Base-by-base conservation (phyloP, 1,140 invertebrate genomes). In the Drosophila nigrodunni region DNA sequence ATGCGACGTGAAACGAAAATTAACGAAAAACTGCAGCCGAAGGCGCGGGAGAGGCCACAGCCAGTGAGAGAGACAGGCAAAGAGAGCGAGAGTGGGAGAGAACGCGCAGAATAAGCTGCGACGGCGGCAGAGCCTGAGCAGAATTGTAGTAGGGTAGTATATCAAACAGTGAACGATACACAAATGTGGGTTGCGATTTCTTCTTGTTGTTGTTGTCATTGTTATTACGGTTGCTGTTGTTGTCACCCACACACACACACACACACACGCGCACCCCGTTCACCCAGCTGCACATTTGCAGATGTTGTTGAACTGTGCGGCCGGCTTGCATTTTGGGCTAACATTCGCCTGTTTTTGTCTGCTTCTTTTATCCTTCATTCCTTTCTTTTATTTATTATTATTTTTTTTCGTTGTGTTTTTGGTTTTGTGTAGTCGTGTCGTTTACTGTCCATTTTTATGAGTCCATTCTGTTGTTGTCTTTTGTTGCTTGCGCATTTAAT, bases 241-340 rank as follows among this genome's bases (percentile, higher is more conserved):
- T 61, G 58, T 55, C 71, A 74, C 71, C 66, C 67, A 74, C 66
- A 59, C 65, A 46, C 18, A 35, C 11, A 67, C 39, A 55, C 52
- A 9, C n/a, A n/a, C n/a, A n/a, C n/a, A n/a, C n/a, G 15, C 18
- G 43, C 34, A 61, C 61, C 21, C 57, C 65, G 37, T 57, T 68
- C 43, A 47, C 52, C 71, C 64, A 76, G 74, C 74, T 76, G 69
- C 60, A 47, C 55, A 76, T 72, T 72, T 76, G 68, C 77, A 80
- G 80, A 88, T 88, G 83, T 88, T 88, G 83, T 88, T 88, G 83
- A 88, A 88, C 83, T 74, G 82, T 77, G 82, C 78, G 75, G 78
- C 78, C 81, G 82, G 81, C 81, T 74, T 74, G 74, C 81, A 74
- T 75, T 85, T 85, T 80, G 65, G 82, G 73, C 72, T 74, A 69